These are phyloP conservation scores for Phataginus tetradactyla DNA, from an alignment of 2,797 vertebrate genomes.

Conservation along the genomic window DNA sequence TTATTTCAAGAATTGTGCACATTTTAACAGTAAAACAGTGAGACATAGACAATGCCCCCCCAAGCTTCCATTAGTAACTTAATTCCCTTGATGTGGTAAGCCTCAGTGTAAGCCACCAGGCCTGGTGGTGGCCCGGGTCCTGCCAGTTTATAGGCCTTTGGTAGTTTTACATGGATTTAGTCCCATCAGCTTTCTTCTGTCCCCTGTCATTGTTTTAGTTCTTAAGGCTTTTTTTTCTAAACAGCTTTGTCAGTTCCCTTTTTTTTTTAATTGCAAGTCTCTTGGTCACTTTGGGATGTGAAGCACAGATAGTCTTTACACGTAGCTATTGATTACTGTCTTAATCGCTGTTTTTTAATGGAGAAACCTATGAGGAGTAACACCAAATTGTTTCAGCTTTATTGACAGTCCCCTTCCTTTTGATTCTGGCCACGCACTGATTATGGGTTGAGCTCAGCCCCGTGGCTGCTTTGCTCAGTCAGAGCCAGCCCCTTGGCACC, in stretches of 20 bases:
- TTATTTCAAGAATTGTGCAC: neutral
- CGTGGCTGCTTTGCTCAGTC: neutral
- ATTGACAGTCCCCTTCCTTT: too few relatives aligned
- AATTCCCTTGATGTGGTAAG: neutral
- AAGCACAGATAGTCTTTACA: neutral
- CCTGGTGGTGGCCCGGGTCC: neutral
- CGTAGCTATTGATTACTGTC: neutral
- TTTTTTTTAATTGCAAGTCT: neutral
- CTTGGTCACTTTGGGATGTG: neutral
- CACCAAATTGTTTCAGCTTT: neutral
- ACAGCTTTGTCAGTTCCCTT: neutral
- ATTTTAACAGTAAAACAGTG: neutral
- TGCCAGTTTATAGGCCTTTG: neutral
- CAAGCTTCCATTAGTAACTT: neutral
- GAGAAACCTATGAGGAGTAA: neutral
- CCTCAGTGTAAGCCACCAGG: neutral
- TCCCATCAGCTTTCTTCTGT: neutral
- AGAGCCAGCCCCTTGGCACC: neutral
- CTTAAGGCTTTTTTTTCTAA: neutral
- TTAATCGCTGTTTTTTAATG: neutral
- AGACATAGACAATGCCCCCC: neutral
- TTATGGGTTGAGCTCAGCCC: neutral
- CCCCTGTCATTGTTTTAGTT: neutral
- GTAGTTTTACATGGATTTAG: neutral
- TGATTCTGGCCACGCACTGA: neutral